Base-by-base conservation (phyloP, 2,113 vertebrate genomes). In the Euleptes europaea region DNA sequence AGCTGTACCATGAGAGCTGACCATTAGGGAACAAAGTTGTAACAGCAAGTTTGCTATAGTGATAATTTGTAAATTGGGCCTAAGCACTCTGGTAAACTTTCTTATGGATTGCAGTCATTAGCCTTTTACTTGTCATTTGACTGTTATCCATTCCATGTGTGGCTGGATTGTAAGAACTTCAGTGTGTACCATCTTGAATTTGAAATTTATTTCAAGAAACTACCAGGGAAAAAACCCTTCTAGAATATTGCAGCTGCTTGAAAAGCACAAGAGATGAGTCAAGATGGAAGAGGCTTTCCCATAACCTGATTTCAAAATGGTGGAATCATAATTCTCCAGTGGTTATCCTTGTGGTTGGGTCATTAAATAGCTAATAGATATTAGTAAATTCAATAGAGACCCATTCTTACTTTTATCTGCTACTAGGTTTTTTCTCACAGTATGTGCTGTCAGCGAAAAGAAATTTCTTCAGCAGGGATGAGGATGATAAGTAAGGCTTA, bases 201-300 rank as follows among this genome's bases (percentile, higher is more conserved):
- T 38, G 60, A 66, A 66, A 5, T 87, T 63, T 63, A 88, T 11
- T 85, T 87, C 49, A 87, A 70, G 54, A 69, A 85, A 28, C 70
- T 72, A 13, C 23, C 31, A 51, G 83, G 63, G 57, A 84, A 90
- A 66, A 44, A 91, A 63, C 17, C n/a, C 15, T 75, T 80, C 21
- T 80, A 69, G 66, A 90, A 91, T 85, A 92, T 84, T 73, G 71
- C 0, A 38, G 85, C 72, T 84, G 87, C 86, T 88, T 84, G 83
- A 92, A 89, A 90, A 92, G 81, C 83, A 93, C 84, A 33, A 51
- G 23, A 88, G 84, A 5, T 80, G 11, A 28, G 84, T 28, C 73
- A 42, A 84, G 57, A 54, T 60, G 54, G 88, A 84, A 69, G 63
- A 75, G 47, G 42, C 51, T 57, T 77, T 57, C 23, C 10, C 49